A percentile compares a stretch with the other conserved stretches of the same genome.
These are phyloP conservation scores for Hipparchia sbordonii DNA, from an alignment of 2,888 invertebrate species.

Conservation along the genomic window DNA sequence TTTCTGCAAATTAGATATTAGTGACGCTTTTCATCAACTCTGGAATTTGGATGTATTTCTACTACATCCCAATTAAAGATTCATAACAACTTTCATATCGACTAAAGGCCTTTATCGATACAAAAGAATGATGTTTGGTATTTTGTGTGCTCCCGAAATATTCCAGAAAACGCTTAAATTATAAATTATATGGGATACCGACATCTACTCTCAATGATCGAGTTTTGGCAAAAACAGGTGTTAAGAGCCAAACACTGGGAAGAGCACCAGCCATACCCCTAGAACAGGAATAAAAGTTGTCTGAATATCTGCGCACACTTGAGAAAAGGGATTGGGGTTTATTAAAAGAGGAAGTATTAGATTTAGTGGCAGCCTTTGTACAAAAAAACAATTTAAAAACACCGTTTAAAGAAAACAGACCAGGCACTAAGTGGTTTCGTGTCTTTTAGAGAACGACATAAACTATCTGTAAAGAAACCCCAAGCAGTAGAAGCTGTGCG, in stretches of 20 bases:
- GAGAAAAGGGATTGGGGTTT: background rate
- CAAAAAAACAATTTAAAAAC: background rate
- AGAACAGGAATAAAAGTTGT: background rate
- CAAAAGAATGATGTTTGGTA: too few relatives aligned
- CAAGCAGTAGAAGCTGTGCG: background rate
- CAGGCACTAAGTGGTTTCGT: background rate
- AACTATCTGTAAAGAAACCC: background rate
- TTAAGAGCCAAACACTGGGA: background rate
- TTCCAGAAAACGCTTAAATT: too few relatives aligned
- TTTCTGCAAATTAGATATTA: too few relatives aligned
- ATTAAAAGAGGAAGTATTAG: background rate
- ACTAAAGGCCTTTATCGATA: too few relatives aligned
- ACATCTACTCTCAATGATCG: background rate
- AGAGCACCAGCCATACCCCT: background rate
- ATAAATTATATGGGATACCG: background rate
- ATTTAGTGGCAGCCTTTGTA: background rate
- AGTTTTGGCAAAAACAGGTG: background rate
- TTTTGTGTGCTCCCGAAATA: too few relatives aligned
- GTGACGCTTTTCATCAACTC: too few relatives aligned
- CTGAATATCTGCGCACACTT: background rate
- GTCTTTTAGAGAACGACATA: background rate
- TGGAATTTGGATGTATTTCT: too few relatives aligned
- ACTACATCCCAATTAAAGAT: too few relatives aligned
- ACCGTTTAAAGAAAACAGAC: conserved; percentile 2
- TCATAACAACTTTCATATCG: too few relatives aligned